phyloP scores from a whole-genome alignment of 2,888 invertebrate genomes.

The Pristionchus fissidentatus region DNA sequence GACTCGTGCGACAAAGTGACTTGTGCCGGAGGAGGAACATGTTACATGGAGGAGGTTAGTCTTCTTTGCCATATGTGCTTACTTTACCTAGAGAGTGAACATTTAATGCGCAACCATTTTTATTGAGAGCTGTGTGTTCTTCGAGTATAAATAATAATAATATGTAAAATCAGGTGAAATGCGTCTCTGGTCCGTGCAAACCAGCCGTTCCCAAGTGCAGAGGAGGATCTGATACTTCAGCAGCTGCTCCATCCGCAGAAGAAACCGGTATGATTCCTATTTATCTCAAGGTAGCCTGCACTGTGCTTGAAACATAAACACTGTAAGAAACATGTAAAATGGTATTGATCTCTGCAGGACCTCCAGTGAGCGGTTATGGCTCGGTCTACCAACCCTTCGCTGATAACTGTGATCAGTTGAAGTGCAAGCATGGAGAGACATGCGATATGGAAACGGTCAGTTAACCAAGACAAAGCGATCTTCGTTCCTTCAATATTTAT shows the following conservation, averaged over 20 bases:
- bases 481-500: not conserved
- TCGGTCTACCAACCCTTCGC: conserved; percentile 27
- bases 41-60: not conserved
- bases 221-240: not conserved
- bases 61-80: too few relatives aligned
- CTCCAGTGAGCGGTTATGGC: too few relatives aligned
- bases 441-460: conserved; percentile 16
- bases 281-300: too few relatives aligned
- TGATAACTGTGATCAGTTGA: not conserved
- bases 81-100: too few relatives aligned
- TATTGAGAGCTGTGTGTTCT: too few relatives aligned
- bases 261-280: not conserved
- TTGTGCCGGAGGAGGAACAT: not conserved
- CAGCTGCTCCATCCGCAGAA: not conserved
- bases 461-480: too few relatives aligned
- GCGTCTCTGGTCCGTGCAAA: not conserved
- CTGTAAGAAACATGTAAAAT: not conserved
- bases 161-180: conserved; percentile 31
- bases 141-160: too few relatives aligned
- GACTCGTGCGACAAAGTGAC: conserved; percentile 16
- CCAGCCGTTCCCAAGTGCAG: not conserved
- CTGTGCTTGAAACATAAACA: too few relatives aligned
- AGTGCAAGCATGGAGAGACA: not conserved
- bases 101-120: too few relatives aligned
- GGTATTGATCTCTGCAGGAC: not conserved